These are phyloP conservation scores for Crocidura indochinensis DNA, from an alignment of 2,797 vertebrate genomes.

Conservation along the genomic window DNA sequence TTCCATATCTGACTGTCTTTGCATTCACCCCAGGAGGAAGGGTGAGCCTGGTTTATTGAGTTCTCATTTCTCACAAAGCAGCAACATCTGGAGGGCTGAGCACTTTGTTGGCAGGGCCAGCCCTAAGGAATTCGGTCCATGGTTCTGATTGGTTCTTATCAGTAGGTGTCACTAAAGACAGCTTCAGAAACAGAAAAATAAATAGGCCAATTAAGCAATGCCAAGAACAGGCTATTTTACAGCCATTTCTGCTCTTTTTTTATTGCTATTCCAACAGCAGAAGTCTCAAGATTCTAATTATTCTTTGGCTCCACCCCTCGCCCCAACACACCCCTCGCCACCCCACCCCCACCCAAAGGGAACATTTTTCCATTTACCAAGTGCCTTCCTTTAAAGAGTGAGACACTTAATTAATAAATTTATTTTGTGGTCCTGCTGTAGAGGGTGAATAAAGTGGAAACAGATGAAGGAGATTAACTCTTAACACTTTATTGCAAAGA, in stretches of 20 bases:
- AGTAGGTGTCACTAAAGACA: constrained; percentile 89
- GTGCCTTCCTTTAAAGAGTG: constrained; percentile 66
- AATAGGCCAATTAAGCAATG: constrained; percentile 79
- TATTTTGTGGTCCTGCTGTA: constrained; percentile 67
- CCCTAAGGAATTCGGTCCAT: constrained; percentile 86
- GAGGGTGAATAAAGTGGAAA: constrained; percentile 63
- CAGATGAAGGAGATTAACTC: constrained; percentile 74
- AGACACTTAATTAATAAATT: constrained; percentile 73
- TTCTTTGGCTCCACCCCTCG: constrained; percentile 20
- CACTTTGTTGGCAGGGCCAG: constrained; percentile 88
- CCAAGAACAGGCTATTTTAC: constrained; percentile 74
- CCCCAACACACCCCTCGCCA: not conserved
- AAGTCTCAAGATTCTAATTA: constrained; percentile 80
- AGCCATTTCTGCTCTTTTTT: constrained; percentile 74
- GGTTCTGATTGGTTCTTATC: constrained; percentile 90
- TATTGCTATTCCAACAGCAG: constrained; percentile 79
- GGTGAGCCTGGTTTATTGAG: constrained; percentile 89
- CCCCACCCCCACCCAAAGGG: not conserved
- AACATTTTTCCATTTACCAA: constrained; percentile 60
- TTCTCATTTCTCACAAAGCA: constrained; percentile 89
- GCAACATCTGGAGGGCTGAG: constrained; percentile 89
- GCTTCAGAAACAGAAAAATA: constrained; percentile 87
- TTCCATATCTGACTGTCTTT: constrained; percentile 89
- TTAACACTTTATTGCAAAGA: constrained; percentile 39
- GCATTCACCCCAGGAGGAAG: constrained; percentile 90